Percentiles rank a stretch among this genome's conserved stretches.
phyloP scores from a whole-genome alignment of 2,888 invertebrate species.

The Sinohyriopsis cumingii region DNA sequence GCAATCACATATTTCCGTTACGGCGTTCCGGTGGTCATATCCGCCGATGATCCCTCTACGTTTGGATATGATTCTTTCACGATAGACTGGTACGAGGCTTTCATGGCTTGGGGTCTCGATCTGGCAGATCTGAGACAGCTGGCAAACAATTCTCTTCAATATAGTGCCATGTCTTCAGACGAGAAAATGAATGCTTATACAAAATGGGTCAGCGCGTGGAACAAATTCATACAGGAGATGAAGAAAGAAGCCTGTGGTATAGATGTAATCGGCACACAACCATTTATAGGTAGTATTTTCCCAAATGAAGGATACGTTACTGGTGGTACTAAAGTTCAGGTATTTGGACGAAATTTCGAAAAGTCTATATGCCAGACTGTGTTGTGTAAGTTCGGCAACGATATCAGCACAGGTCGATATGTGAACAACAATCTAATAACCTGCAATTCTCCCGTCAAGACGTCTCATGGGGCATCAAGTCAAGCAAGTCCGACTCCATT shows the following conservation, averaged over 20 bases:
- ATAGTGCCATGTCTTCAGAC: conserved; percentile 18
- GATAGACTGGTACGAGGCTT: conserved; percentile 37
- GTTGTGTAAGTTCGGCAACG: conserved; percentile 26
- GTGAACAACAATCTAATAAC: conserved; percentile 20
- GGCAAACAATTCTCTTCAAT: conserved; percentile 27
- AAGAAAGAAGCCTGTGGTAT: conserved; percentile 22
- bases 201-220: conserved; percentile 22
- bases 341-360: conserved; percentile 34
- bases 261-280: not conserved
- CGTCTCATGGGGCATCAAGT: not conserved
- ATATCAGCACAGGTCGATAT: conserved; percentile 12
- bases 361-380: conserved; percentile 21
- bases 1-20: conserved; percentile 30
- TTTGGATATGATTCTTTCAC: conserved; percentile 38
- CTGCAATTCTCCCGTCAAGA: conserved; percentile 13
- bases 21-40: conserved; percentile 35
- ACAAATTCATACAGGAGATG: conserved; percentile 18
- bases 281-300: conserved; percentile 14
- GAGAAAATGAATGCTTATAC: conserved; percentile 16
- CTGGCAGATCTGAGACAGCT: conserved; percentile 26
- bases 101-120: conserved; percentile 33
- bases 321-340: conserved; percentile 18
- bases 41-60: conserved; percentile 29
- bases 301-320: conserved; percentile 16
- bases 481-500: conserved; percentile 1